A percentile compares a stretch with the other conserved stretches of the same genome.
Evolutionary conservation across 2,797 vertebrate genomes (phyloP).

Genomic region (Tarsius wallacei): DNA sequence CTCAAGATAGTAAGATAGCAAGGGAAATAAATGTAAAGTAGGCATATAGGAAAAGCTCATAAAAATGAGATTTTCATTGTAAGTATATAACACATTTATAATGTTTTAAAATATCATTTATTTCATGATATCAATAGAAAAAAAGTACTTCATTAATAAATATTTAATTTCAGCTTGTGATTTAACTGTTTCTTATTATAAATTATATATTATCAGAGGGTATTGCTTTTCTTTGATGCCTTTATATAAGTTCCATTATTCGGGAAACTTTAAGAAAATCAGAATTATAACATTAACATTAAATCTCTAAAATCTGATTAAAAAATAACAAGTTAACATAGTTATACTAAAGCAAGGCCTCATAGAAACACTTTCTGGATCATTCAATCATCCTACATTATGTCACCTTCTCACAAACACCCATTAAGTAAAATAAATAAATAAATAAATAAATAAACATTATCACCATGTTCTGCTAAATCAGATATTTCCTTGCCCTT

Average conservation of each 20-base stretch:
- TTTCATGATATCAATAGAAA: not conserved
- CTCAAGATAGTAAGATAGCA: slow-evolving; percentile 33
- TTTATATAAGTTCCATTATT: not conserved
- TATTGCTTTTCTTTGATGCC: not conserved
- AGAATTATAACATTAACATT: slow-evolving; percentile 1
- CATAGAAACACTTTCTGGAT: not conserved
- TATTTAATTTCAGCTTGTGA: not conserved
- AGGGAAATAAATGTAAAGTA: slow-evolving; percentile 73
- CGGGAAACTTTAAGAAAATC: not conserved
- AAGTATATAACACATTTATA: not conserved
- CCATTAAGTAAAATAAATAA: not conserved
- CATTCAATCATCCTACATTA: not conserved
- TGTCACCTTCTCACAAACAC: not conserved
- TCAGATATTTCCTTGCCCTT: not conserved
- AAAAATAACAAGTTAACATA: slow-evolving; percentile 8
- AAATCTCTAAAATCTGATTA: not conserved
- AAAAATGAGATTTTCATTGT: not conserved
- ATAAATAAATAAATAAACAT: not conserved
- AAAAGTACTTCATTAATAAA: not conserved
- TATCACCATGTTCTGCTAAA: not conserved
- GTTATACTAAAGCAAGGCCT: not conserved
- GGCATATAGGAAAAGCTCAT: not conserved
- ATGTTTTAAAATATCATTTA: not conserved
- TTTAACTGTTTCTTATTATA: not conserved
- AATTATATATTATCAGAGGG: not conserved